Conservation (phyloP, 1,140 invertebrate genomes). For the Episyrphus balteatus region DNA sequence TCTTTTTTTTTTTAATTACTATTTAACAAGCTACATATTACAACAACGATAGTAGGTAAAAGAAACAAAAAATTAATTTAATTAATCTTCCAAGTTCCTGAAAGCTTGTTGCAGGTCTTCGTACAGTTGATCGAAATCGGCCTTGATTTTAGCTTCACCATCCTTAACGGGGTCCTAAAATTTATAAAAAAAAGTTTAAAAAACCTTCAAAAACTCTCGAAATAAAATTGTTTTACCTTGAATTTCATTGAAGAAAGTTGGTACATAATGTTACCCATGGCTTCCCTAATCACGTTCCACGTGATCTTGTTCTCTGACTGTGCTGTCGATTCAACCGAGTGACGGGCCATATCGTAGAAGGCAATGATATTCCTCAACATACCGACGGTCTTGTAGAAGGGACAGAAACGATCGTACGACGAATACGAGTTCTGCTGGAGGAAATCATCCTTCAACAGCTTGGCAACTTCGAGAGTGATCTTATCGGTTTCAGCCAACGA, state of each 20-base stretch:
- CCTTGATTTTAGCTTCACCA: slow-evolving; percentile 92
- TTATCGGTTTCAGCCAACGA: slow-evolving; percentile 98
- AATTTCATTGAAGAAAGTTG: slow-evolving; percentile 99
- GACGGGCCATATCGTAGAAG: slow-evolving; percentile 96
- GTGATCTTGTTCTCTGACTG: slow-evolving; percentile 99
- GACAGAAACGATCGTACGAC: slow-evolving; percentile 95
- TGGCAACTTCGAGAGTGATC: slow-evolving; percentile 97
- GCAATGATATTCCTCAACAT: slow-evolving; percentile 98
- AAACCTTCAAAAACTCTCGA: no score
- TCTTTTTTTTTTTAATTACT: no score
- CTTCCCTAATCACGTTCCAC: slow-evolving; percentile 93
- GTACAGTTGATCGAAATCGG: slow-evolving; percentile 89
- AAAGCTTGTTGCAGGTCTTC: slow-evolving; percentile 95
- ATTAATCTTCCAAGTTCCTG: slow-evolving; percentile 96
- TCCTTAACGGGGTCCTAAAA: slow-evolving; percentile 92
- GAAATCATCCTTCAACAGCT: slow-evolving; percentile 98
- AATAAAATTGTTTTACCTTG: slow-evolving; percentile 62
- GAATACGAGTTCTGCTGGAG: slow-evolving; percentile 98
- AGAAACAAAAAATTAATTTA: no score
- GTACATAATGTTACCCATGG: slow-evolving; percentile 93
- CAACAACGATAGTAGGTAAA: no score
- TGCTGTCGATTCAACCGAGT: slow-evolving; percentile 94
- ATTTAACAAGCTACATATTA: no score
- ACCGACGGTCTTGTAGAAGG: slow-evolving; percentile 99
- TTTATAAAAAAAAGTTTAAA: slow-evolving; percentile 9